Evolutionary conservation across 2,797 vertebrate species (phyloP).

Genomic region (Anisognathus igniventris): DNA sequence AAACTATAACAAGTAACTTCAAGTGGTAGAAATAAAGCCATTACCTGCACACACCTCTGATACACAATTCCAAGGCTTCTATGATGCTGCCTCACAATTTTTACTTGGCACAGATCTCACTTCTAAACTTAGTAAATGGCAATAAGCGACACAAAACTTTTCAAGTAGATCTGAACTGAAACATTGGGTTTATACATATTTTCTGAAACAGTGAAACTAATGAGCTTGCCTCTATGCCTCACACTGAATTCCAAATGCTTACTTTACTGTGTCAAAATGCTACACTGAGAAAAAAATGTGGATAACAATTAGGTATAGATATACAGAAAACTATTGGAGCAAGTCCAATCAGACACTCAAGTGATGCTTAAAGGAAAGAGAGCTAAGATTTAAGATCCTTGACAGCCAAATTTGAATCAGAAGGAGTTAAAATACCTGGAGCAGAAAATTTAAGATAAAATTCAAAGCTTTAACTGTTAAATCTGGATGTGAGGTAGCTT

Average conservation of each 20-base stretch:
- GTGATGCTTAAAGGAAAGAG: not conserved
- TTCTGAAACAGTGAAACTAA: not conserved
- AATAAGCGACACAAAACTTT: not conserved
- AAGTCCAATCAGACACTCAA: not conserved
- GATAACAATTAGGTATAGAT: not conserved
- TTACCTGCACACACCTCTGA: not conserved
- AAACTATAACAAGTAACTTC: not conserved
- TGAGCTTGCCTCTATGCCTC: not conserved
- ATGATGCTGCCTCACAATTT: not conserved
- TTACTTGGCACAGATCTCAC: not conserved
- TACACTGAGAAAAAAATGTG: not conserved
- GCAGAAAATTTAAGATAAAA: not conserved
- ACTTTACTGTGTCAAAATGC: not conserved
- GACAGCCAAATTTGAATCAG: not conserved
- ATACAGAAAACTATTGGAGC: accelerated
- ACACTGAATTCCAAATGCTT: not conserved
- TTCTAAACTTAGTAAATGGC: not conserved
- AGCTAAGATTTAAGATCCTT: not conserved
- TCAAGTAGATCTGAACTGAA: not conserved
- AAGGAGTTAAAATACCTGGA: not conserved
- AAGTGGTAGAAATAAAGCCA: not conserved
- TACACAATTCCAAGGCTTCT: not conserved
- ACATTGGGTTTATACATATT: not conserved
- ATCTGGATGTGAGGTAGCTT: not conserved
- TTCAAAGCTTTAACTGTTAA: not conserved